These are phyloP conservation scores for Acanthopleura granulata DNA, from an alignment of 2,888 invertebrate genomes.

Conservation along the genomic window DNA sequence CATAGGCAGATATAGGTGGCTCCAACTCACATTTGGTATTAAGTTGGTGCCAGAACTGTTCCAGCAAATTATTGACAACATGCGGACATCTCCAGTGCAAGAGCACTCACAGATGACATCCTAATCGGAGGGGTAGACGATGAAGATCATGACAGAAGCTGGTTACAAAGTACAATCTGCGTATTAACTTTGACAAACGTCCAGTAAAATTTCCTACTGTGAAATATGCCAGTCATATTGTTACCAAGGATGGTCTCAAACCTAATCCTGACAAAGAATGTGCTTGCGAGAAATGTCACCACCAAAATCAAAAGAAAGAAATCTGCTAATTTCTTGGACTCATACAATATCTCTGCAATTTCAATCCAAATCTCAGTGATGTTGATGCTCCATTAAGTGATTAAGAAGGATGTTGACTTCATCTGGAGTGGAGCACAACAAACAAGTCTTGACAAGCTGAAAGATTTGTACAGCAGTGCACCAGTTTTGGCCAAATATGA, in stretches of 20 bases:
- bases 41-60: constrained; percentile 38
- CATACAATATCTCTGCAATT: too few relatives aligned
- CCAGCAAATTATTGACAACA: constrained; percentile 39
- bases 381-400: too few relatives aligned
- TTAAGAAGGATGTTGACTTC: constrained; percentile 28
- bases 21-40: constrained; percentile 39
- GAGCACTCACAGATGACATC: constrained; percentile 38
- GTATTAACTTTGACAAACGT: constrained; percentile 35
- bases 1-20: constrained; percentile 38
- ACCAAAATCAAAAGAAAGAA: too few relatives aligned
- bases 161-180: constrained; percentile 34
- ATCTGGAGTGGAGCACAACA: constrained; percentile 35
- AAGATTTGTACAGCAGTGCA: too few relatives aligned
- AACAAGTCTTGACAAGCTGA: constrained; percentile 19
- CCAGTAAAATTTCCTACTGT: constrained; percentile 26
- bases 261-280: too few relatives aligned
- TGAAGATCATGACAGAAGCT: constrained; percentile 33
- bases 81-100: constrained; percentile 34
- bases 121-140: constrained; percentile 31
- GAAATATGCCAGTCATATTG: constrained; percentile 32
- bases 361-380: too few relatives aligned
- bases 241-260: constrained; percentile 28
- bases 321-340: too few relatives aligned
- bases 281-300: too few relatives aligned
- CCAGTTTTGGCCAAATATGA: constrained; percentile 32